Conservation (phyloP, 2,888 invertebrate species). For the Harpalus rubripes region DNA sequence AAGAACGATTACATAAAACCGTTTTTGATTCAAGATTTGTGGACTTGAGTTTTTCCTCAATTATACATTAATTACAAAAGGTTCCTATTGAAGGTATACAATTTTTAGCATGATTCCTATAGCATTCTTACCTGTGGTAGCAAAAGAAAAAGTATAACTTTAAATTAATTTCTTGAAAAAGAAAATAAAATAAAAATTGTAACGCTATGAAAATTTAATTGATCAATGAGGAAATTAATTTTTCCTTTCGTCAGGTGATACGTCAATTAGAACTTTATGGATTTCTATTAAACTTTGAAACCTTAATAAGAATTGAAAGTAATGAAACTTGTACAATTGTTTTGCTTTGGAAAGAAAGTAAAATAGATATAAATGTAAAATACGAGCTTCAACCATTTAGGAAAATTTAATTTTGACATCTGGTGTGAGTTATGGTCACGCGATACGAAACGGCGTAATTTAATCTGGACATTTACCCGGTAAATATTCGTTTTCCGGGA, state of each 20-base stretch:
- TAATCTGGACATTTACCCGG: conserved; percentile 29
- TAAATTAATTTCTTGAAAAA: not conserved
- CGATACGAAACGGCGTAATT: conserved; percentile 30
- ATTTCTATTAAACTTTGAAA: not conserved
- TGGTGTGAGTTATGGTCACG: conserved; percentile 28
- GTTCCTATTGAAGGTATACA: too few relatives aligned
- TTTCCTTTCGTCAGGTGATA: not conserved
- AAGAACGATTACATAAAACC: too few relatives aligned
- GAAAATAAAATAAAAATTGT: not conserved
- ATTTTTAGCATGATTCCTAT: too few relatives aligned
- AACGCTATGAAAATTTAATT: not conserved
- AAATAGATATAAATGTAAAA: conserved; percentile 32
- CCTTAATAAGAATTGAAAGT: not conserved
- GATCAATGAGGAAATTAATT: not conserved
- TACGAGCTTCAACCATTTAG: conserved; percentile 38
- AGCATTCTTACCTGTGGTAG: too few relatives aligned
- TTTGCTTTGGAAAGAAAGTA: conserved; percentile 14
- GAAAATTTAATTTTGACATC: conserved; percentile 44
- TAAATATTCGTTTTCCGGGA: too few relatives aligned
- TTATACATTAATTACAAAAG: too few relatives aligned
- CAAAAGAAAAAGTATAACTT: too few relatives aligned
- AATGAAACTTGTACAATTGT: conserved; percentile 20
- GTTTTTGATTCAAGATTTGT: too few relatives aligned
- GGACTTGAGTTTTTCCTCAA: too few relatives aligned
- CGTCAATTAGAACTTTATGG: not conserved